Evolutionary conservation across 2,888 invertebrate genomes (phyloP).

Genomic region (Seira musarum): DNA sequence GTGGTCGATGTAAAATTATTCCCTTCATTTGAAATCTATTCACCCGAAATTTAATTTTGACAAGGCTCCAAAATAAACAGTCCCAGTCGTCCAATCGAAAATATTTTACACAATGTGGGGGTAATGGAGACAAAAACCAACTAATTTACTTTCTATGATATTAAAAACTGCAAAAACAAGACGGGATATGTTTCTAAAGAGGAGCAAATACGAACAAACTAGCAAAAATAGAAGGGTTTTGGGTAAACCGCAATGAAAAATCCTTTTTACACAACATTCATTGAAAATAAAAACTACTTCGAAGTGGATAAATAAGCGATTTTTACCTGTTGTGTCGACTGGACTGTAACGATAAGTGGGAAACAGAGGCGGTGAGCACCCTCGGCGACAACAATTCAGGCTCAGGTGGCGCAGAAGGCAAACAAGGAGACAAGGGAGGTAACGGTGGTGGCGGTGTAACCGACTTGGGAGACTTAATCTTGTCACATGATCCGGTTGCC

Average conservation of each 20-base stretch:
- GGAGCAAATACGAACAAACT: neutral
- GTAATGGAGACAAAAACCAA: neutral
- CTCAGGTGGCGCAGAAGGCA: constrained; percentile 68
- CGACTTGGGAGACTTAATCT: constrained; percentile 64
- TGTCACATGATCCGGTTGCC: constrained; percentile 51
- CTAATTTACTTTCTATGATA: neutral
- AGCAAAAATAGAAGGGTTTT: neutral
- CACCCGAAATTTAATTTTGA: neutral
- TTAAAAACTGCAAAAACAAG: neutral
- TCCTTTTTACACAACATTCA: neutral
- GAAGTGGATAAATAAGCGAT: neutral
- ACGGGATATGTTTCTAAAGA: neutral
- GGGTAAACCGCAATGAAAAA: neutral
- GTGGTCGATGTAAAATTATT: neutral
- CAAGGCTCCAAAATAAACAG: too few species aligned
- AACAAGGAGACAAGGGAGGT: constrained; percentile 66
- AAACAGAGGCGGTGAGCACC: constrained; percentile 69
- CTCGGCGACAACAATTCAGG: constrained; percentile 68
- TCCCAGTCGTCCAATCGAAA: neutral
- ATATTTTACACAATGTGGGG: neutral
- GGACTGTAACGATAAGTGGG: constrained; percentile 70
- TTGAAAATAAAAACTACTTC: neutral
- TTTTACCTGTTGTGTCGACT: constrained; percentile 70
- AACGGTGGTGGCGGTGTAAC: constrained; percentile 66
- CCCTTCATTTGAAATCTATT: neutral